Evolutionary conservation across 2,888 invertebrate genomes (phyloP).

Genomic region (Druceiella hillmani): DNA sequence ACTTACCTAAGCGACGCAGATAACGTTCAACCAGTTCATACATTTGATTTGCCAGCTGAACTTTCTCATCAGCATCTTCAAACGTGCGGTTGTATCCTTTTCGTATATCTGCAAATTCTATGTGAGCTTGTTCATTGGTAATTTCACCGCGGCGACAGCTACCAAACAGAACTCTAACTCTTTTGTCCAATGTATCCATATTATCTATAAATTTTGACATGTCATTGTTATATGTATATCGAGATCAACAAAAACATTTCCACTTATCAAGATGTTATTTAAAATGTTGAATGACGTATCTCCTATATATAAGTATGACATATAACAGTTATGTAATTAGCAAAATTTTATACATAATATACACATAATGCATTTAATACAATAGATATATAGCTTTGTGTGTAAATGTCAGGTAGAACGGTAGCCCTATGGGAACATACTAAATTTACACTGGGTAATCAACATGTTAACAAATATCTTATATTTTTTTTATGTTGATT

Average conservation of each 20-base stretch:
- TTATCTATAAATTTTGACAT: constrained; percentile 67
- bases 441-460: too few species aligned
- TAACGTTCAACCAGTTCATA: constrained; percentile 93
- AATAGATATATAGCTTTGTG: too few species aligned
- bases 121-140: constrained; percentile 68
- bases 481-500: too few species aligned
- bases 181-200: constrained; percentile 88
- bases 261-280: constrained; percentile 9
- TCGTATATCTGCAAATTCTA: constrained; percentile 76
- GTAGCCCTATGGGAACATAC: too few species aligned
- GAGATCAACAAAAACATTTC: constrained; percentile 9
- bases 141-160: constrained; percentile 73
- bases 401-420: too few species aligned
- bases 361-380: too few species aligned
- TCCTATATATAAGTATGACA: too few species aligned
- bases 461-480: too few species aligned
- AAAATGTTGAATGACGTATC: too few species aligned
- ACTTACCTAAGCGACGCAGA: constrained; percentile 74
- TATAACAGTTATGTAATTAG: too few species aligned
- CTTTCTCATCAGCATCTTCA: constrained; percentile 96
- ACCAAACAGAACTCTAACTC: constrained; percentile 80
- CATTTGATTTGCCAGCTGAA: constrained; percentile 88
- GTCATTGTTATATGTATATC: constrained; percentile 1
- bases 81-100: constrained; percentile 87
- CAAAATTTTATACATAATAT: too few species aligned